These are phyloP conservation scores for Tychaedon coryphoeus DNA, from an alignment of 2,113 vertebrate genomes.

Conservation along the genomic window DNA sequence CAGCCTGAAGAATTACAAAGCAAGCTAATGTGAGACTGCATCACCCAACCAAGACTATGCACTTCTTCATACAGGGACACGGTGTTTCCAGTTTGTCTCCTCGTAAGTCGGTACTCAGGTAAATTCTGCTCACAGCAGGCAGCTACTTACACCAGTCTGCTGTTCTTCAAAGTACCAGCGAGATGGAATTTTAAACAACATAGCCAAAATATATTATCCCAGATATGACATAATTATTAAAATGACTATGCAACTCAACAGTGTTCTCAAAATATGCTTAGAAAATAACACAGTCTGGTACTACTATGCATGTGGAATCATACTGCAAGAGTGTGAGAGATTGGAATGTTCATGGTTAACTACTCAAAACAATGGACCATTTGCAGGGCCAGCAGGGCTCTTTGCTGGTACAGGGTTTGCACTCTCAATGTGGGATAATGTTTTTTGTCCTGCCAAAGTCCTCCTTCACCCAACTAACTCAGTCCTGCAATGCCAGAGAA, in stretches of 20 bases:
- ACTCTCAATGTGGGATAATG: fast-evolving
- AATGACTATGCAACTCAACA: neutral
- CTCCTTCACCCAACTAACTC: neutral
- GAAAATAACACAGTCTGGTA: neutral
- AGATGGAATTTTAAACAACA: neutral
- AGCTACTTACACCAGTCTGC: neutral
- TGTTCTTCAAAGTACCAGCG: neutral
- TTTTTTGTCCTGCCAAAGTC: neutral
- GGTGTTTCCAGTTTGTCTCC: neutral
- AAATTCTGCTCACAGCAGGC: neutral
- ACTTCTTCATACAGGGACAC: neutral
- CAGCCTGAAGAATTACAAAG: neutral
- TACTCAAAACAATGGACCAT: neutral
- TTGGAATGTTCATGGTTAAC: neutral
- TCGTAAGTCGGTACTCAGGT: neutral
- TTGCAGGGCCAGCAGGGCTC: neutral
- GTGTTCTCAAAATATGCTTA: neutral
- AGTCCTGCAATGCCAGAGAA: fast-evolving
- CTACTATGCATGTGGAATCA: neutral
- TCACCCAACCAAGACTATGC: neutral
- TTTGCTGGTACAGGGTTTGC: fast-evolving
- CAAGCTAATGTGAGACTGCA: neutral
- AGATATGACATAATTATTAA: neutral
- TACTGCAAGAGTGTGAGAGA: neutral
- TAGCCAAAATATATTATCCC: neutral